Evolutionary conservation across 2,113 vertebrate species (phyloP).

Genomic region (Anguilla japonica): DNA sequence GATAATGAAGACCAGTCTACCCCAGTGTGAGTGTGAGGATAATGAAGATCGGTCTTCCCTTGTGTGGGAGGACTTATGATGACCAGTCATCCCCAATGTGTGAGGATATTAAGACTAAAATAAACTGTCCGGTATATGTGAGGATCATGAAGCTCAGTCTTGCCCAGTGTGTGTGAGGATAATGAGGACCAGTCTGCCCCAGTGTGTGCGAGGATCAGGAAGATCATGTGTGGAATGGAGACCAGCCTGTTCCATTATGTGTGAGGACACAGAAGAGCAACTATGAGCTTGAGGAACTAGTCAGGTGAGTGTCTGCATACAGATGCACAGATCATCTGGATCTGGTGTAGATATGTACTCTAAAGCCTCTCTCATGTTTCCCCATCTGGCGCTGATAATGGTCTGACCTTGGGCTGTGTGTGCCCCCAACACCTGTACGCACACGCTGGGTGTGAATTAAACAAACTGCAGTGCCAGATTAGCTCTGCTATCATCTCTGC

Average conservation of each 20-base stretch:
- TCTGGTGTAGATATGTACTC: neutral
- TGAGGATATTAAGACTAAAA: no score
- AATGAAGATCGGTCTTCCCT: no score
- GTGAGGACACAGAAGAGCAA: neutral
- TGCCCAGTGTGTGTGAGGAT: no score
- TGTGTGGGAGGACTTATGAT: no score
- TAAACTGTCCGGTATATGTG: no score
- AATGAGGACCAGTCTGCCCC: no score
- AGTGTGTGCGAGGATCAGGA: no score
- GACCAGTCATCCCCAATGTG: no score
- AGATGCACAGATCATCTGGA: neutral
- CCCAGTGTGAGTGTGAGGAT: no score
- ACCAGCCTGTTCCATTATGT: neutral
- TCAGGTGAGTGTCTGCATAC: neutral
- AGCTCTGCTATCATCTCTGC: neutral
- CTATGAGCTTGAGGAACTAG: neutral
- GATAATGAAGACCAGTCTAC: no score
- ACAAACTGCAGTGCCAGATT: slow-evolving; percentile 1
- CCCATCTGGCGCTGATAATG: neutral
- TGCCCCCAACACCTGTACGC: neutral
- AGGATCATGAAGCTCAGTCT: no score
- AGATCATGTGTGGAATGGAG: neutral
- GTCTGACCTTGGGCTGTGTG: neutral
- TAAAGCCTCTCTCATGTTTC: neutral
- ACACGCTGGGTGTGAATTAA: slow-evolving; percentile 11